Conservation (phyloP, 64 coral and sea anemone species). For the Montipora sp. region DNA sequence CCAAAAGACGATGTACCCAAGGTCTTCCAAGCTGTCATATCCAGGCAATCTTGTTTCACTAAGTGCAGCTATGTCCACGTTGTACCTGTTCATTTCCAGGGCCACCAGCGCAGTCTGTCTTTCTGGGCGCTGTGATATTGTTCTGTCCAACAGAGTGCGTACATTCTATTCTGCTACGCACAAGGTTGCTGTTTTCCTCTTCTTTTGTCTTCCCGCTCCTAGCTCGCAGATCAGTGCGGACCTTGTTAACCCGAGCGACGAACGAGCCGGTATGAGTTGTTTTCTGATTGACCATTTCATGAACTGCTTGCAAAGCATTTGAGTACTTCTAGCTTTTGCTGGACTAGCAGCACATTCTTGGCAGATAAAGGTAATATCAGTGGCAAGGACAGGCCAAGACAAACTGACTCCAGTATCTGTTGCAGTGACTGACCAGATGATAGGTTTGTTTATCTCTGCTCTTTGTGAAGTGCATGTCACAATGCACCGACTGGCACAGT, state of each 20-base stretch:
- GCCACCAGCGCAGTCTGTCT: slow-evolving; percentile 25
- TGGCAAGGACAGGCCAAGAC: slow-evolving; percentile 39
- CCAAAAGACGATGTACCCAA: slow-evolving; percentile 51
- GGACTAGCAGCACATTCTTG: neutral
- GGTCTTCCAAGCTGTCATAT: slow-evolving; percentile 41
- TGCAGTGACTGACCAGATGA: slow-evolving; percentile 43
- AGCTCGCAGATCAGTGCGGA: slow-evolving; percentile 4
- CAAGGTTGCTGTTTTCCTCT: neutral
- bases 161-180: slow-evolving; percentile 11
- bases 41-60: slow-evolving; percentile 24
- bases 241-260: slow-evolving; percentile 6
- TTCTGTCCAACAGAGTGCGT: neutral
- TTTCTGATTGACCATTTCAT: neutral
- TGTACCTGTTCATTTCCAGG: slow-evolving; percentile 32
- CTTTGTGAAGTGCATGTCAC: slow-evolving; percentile 36
- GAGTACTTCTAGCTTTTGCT: neutral
- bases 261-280: neutral
- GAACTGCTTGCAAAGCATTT: slow-evolving; percentile 1
- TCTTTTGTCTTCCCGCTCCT: neutral
- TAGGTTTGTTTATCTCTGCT: slow-evolving; percentile 49
- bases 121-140: neutral
- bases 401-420: slow-evolving; percentile 34
- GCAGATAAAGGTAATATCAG: slow-evolving; percentile 20
- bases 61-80: slow-evolving; percentile 31
- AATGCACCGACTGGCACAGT: slow-evolving; percentile 18